phyloP scores from a whole-genome alignment of 1,140 invertebrate species.

The Pinna nobilis region DNA sequence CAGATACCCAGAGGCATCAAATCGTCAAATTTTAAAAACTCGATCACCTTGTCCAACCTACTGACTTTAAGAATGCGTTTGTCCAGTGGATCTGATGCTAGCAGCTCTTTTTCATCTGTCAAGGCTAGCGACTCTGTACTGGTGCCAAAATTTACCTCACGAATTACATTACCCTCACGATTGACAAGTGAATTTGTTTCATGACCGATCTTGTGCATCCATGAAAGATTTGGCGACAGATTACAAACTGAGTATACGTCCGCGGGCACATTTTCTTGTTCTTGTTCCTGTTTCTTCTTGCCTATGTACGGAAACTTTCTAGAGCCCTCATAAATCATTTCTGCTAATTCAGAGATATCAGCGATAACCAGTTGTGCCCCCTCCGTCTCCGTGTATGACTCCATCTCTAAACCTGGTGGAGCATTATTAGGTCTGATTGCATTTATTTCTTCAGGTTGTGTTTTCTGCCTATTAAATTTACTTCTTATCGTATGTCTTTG shows the following conservation, averaged over 20 bases:
- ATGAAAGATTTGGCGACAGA: background rate
- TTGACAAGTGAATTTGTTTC: background rate
- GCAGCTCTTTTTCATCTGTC: background rate
- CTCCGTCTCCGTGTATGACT: background rate
- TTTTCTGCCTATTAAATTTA: too few species aligned
- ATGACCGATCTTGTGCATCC: constrained; percentile 9
- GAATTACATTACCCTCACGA: background rate
- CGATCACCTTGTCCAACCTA: background rate
- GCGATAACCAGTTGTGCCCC: background rate
- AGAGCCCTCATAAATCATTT: constrained; percentile 5
- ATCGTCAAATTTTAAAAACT: background rate
- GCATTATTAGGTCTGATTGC: too few species aligned
- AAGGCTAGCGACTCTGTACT: constrained; percentile 1
- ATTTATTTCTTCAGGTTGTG: too few species aligned
- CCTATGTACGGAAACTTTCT: background rate
- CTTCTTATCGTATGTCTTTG: too few species aligned
- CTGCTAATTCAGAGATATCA: background rate
- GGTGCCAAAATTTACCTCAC: constrained; percentile 3
- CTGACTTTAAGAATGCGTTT: constrained; percentile 6
- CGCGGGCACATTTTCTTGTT: background rate
- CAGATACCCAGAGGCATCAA: constrained; percentile 3
- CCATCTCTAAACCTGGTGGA: too few species aligned
- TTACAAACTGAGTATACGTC: constrained; percentile 5
- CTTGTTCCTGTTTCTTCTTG: constrained; percentile 3
- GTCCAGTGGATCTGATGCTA: constrained; percentile 2